A percentile compares a stretch with the other conserved stretches of the same genome.
These are phyloP conservation scores for Phlogophora meticulosa DNA, from an alignment of 2,888 invertebrate species.

Conservation along the genomic window DNA sequence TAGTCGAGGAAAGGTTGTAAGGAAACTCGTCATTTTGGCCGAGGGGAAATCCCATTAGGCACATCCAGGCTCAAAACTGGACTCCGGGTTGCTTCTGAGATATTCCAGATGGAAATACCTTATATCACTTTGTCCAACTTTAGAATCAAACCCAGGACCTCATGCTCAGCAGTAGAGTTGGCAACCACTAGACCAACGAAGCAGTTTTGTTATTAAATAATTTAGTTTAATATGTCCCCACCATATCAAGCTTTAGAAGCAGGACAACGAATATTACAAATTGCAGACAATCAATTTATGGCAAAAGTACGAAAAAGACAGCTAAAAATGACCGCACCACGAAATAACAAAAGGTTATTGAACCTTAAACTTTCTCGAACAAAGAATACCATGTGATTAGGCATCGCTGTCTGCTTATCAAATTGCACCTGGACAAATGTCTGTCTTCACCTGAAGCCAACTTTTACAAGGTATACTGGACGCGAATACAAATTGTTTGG, in stretches of 20 bases:
- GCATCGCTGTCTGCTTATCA: slow-evolving; percentile 77
- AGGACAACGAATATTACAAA: slow-evolving; percentile 41
- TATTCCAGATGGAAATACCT: too few relatives aligned
- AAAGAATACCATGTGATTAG: slow-evolving; percentile 75
- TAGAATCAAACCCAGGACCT: too few relatives aligned
- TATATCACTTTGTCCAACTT: too few relatives aligned
- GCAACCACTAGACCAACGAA: too few relatives aligned
- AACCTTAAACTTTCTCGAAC: slow-evolving; percentile 58
- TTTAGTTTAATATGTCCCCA: slow-evolving; percentile 12
- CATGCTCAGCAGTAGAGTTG: too few relatives aligned
- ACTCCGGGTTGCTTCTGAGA: too few relatives aligned
- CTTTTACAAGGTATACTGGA: slow-evolving; percentile 82
- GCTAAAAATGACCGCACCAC: slow-evolving; percentile 22
- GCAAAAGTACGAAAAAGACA: slow-evolving; percentile 1
- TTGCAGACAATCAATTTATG: slow-evolving; percentile 25
- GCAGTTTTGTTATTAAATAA: slow-evolving; percentile 21
- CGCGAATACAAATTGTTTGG: slow-evolving; percentile 87
- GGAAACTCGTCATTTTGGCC: too few relatives aligned
- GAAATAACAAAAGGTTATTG: slow-evolving; percentile 40
- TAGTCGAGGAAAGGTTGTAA: too few relatives aligned
- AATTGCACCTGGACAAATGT: slow-evolving; percentile 83
- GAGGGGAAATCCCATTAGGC: too few relatives aligned
- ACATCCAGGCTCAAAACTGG: too few relatives aligned
- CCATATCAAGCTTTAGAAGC: neutral
- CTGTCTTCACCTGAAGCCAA: slow-evolving; percentile 69